Evolutionary conservation across 2,888 invertebrate species (phyloP), one percentile per base, ranked within the genome.

Genomic region (Tortrix viridana): DNA sequence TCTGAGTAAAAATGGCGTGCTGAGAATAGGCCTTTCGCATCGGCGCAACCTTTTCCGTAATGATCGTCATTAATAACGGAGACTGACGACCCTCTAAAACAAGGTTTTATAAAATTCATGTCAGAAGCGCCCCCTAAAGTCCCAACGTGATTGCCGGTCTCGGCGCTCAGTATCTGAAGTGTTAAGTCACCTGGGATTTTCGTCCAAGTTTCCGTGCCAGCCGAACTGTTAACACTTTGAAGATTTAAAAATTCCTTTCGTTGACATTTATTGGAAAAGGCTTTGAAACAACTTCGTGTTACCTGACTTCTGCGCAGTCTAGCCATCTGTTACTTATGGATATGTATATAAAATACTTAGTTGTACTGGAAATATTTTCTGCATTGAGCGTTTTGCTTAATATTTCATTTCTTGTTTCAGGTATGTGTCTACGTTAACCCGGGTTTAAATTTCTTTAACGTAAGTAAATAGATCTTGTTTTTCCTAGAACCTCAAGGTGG

Each of bases 131-230:
- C 50, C 49, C 53, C 57, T 56, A 48, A 58, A 63, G 58, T 63
- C 63, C 50, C 50, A 44, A 26, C 57, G 53, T 63, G 63, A 63
- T 63, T 63, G 63, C 57, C 63, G 52, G 57, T 46, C 52, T 26
- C 52, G 26, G 32, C 54, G 44, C 20, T 32, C 23, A 57, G 69
- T 69, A 57, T 53, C 65, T 65, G 53, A 70, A 66, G 69, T 70
- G 70, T 73, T 71, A 79, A 77, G 72, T 80, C 76, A 72, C 75
- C 73, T 65, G 63, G 71, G 78, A 80, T 77, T 80, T 78, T 74
- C 72, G 64, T 67, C 66, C 66, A 77, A 80, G 71, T 79, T 81
- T 73, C 69, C 71, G 65, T 67, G 69, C 73, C 71, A 71, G 67
- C 38, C 55, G 56, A 64, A 57, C 67, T 68, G 65, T 63, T 68